These are phyloP conservation scores for Drosophila parvula DNA, from an alignment of 1,140 invertebrate species.

Conservation along the genomic window DNA sequence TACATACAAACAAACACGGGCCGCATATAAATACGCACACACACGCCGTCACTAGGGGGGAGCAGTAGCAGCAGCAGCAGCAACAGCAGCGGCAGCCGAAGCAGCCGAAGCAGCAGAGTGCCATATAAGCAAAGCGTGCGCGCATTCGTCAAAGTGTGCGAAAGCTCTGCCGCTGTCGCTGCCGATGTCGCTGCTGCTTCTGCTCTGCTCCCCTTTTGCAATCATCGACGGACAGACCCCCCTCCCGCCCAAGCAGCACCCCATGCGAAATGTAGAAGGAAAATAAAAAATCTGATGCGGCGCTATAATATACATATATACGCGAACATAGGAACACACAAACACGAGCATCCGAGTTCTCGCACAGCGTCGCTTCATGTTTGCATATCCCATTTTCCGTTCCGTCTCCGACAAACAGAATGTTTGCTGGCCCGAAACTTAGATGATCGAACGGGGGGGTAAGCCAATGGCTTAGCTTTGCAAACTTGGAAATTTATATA, in stretches of 20 bases:
- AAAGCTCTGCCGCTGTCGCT: conserved; percentile 57
- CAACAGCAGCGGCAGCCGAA: conserved; percentile 2
- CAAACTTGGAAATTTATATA: neutral
- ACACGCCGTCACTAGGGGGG: conserved; percentile 8
- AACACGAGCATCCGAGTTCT: conserved; percentile 36
- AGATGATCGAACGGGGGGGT: conserved; percentile 1
- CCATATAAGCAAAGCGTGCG: conserved; percentile 36
- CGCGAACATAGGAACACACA: conserved; percentile 13
- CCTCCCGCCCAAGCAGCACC: conserved; percentile 15
- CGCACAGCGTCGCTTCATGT: conserved; percentile 53
- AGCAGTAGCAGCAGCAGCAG: conserved; percentile 5
- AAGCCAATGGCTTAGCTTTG: too few relatives aligned
- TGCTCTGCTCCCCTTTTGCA: conserved; percentile 53
- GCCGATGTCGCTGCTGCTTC: conserved; percentile 7
- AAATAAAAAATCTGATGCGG: conserved; percentile 52
- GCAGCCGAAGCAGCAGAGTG: conserved; percentile 10
- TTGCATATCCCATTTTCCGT: conserved; percentile 78
- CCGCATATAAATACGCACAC: conserved; percentile 43
- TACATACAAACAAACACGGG: conserved; percentile 53
- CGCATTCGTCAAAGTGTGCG: conserved; percentile 59
- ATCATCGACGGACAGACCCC: conserved; percentile 29
- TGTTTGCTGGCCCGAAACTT: conserved; percentile 29
- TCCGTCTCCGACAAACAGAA: conserved; percentile 66
- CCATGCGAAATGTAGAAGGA: conserved; percentile 40
- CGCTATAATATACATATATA: conserved; percentile 19